Conservation (phyloP, 2,113 vertebrate genomes). For the Pituophis catenifer region DNA sequence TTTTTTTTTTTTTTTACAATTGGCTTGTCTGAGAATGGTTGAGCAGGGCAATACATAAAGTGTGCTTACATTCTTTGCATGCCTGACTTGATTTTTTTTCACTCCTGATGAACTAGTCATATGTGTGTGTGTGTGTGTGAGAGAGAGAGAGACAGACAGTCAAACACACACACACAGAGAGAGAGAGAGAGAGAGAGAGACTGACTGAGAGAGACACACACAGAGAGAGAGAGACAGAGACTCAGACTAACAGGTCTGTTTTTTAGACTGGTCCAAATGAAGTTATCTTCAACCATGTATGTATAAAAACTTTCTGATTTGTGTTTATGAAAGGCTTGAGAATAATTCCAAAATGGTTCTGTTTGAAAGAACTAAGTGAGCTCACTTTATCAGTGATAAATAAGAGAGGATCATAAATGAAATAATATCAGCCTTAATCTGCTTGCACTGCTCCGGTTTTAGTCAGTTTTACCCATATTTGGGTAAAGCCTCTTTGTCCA, state of each 20-base stretch:
- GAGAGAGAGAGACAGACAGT: no score
- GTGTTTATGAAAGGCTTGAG: neutral
- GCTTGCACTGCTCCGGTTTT: neutral
- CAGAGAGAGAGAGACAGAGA: no score
- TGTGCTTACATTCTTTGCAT: neutral
- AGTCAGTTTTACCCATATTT: neutral
- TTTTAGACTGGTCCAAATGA: neutral
- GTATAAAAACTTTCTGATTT: neutral
- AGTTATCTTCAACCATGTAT: neutral
- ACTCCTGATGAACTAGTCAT: neutral
- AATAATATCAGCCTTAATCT: neutral
- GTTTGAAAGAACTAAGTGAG: neutral
- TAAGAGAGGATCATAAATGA: neutral
- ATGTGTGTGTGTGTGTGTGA: neutral
- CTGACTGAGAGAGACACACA: no score
- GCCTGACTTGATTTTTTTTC: neutral
- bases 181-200: no score
- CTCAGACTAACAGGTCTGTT: neutral
- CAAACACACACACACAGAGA: no score
- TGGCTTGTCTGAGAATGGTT: neutral
- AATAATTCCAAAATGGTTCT: neutral
- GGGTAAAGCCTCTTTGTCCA: no score
- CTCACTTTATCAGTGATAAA: neutral
- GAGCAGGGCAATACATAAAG: neutral
- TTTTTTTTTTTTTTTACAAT: neutral